Conservation (phyloP, 2,113 vertebrate species). For the Dicaeum eximium region DNA sequence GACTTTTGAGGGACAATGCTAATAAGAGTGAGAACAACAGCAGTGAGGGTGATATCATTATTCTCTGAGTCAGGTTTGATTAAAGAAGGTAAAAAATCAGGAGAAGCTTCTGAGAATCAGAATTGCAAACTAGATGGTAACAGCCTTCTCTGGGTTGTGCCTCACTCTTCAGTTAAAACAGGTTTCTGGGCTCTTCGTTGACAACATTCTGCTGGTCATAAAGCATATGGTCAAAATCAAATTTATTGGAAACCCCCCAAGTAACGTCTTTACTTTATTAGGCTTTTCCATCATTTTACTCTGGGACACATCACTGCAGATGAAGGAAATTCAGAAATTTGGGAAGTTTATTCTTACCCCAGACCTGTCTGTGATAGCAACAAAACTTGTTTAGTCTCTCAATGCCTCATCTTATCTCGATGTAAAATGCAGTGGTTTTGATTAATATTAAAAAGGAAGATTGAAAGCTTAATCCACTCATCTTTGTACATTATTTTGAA, state of each 20-base stretch:
- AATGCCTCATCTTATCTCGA: background rate
- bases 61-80: conserved; percentile 39
- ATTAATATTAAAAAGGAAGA: background rate
- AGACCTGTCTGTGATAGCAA: background rate
- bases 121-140: background rate
- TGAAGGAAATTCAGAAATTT: background rate
- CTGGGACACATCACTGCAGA: background rate
- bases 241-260: background rate
- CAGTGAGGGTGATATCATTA: background rate
- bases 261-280: background rate
- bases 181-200: background rate
- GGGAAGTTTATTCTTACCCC: background rate
- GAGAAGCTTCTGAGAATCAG: background rate
- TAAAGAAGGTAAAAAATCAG: conserved; percentile 29
- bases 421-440: background rate
- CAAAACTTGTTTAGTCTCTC: background rate
- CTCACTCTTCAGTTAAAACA: background rate
- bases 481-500: background rate
- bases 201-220: background rate
- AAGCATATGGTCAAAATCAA: background rate
- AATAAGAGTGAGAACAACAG: background rate
- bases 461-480: background rate
- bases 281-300: background rate
- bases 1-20: background rate
- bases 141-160: background rate